Evolutionary conservation across 2,797 vertebrate genomes (phyloP).

Genomic region (Dendrocincla fuliginosa): DNA sequence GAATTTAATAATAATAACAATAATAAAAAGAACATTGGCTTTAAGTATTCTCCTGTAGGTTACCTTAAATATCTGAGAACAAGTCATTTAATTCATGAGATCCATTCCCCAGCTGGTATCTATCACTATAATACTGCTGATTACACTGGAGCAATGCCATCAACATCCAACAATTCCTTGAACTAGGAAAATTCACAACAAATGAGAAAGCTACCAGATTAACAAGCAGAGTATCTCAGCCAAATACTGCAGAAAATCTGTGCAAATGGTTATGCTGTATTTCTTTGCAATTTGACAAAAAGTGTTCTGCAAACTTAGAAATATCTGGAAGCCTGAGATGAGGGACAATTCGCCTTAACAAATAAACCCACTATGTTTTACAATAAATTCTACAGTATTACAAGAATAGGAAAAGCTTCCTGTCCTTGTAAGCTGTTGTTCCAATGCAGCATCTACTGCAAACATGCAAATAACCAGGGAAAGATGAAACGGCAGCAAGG

Average conservation of each 20-base stretch:
- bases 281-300: constrained; percentile 7
- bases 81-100: neutral
- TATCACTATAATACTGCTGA: neutral
- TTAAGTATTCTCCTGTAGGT: neutral
- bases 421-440: neutral
- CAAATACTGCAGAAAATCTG: neutral
- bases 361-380: neutral
- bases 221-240: constrained; percentile 1
- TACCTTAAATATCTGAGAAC: neutral
- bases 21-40: neutral
- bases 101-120: neutral
- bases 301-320: neutral
- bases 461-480: neutral
- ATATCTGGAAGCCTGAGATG: neutral
- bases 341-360: neutral
- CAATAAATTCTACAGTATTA: neutral
- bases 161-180: neutral
- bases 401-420: neutral
- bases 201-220: constrained; percentile 31
- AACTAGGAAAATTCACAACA: neutral
- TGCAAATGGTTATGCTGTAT: neutral
- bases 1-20: neutral
- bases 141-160: neutral
- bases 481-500: neutral
- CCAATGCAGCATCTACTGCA: neutral